These are phyloP conservation scores for Folsomia manolachei DNA, from an alignment of 2,888 invertebrate species.

Conservation along the genomic window DNA sequence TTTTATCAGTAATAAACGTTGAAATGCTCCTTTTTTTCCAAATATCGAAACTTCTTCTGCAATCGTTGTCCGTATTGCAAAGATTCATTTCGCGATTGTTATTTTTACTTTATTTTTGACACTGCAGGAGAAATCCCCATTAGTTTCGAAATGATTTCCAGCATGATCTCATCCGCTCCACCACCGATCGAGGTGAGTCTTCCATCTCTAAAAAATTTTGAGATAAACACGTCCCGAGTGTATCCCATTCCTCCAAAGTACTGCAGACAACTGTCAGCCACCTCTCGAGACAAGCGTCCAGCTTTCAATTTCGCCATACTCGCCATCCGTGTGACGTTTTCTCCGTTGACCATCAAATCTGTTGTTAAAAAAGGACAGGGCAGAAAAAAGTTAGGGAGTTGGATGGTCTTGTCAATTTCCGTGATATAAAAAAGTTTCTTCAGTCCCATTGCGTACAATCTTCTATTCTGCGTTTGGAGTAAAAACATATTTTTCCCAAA, in stretches of 20 bases:
- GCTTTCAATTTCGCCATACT: constrained; percentile 57
- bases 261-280: constrained; percentile 59
- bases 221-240: constrained; percentile 56
- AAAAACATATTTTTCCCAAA: too few species aligned
- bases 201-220: constrained; percentile 55
- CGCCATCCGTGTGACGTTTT: constrained; percentile 58
- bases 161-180: constrained; percentile 61
- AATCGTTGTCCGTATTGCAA: too few species aligned
- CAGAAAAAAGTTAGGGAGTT: too few species aligned
- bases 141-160: constrained; percentile 59
- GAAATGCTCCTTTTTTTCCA: too few species aligned
- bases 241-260: constrained; percentile 62
- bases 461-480: too few species aligned
- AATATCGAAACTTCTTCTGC: too few species aligned
- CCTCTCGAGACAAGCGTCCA: constrained; percentile 56
- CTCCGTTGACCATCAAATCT: constrained; percentile 44
- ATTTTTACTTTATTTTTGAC: too few species aligned
- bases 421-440: too few species aligned
- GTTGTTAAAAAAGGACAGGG: background rate
- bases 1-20: too few species aligned
- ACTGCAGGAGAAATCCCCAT: constrained; percentile 54
- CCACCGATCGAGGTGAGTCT: constrained; percentile 59
- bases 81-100: too few species aligned
- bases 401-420: too few species aligned
- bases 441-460: too few species aligned